phyloP scores from a whole-genome alignment of 1,140 invertebrate species.

The Ips typographus region DNA sequence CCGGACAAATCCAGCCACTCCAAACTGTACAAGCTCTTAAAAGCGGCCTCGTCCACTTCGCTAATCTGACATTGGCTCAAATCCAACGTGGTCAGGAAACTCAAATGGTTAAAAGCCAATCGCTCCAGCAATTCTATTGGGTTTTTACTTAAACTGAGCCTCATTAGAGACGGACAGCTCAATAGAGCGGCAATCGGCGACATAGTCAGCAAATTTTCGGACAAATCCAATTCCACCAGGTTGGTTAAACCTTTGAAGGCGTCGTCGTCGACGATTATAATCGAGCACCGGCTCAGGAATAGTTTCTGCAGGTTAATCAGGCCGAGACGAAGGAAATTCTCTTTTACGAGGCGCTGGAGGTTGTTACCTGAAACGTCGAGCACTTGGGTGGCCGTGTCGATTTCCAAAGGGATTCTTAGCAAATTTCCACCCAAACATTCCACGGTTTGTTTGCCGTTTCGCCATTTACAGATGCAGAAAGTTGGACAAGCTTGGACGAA shows the following conservation, averaged over 20 bases:
- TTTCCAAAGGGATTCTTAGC: slow-evolving; percentile 71
- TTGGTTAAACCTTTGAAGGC: slow-evolving; percentile 83
- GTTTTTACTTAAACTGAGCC: slow-evolving; percentile 76
- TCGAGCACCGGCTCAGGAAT: slow-evolving; percentile 72
- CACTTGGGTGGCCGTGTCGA: slow-evolving; percentile 84
- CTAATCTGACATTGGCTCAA: slow-evolving; percentile 76
- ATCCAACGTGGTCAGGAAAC: slow-evolving; percentile 76
- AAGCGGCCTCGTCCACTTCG: slow-evolving; percentile 73
- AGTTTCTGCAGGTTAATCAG: slow-evolving; percentile 86
- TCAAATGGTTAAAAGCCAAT: slow-evolving; percentile 70
- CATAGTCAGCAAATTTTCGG: slow-evolving; percentile 72
- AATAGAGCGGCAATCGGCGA: slow-evolving; percentile 76
- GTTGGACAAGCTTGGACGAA: slow-evolving; percentile 60
- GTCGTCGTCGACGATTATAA: slow-evolving; percentile 72
- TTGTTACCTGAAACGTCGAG: slow-evolving; percentile 81
- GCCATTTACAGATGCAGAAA: slow-evolving; percentile 85
- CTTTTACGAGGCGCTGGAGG: slow-evolving; percentile 69
- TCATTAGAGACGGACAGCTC: slow-evolving; percentile 76
- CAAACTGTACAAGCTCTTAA: slow-evolving; percentile 74
- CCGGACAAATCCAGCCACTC: slow-evolving; percentile 82
- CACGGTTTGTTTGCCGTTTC: slow-evolving; percentile 84
- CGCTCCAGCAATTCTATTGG: slow-evolving; percentile 69
- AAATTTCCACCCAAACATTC: slow-evolving; percentile 76
- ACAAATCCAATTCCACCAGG: slow-evolving; percentile 84
- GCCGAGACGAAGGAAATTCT: slow-evolving; percentile 73